phyloP scores from a whole-genome alignment of 2,113 vertebrate genomes.

The Ammospiza caudacuta region DNA sequence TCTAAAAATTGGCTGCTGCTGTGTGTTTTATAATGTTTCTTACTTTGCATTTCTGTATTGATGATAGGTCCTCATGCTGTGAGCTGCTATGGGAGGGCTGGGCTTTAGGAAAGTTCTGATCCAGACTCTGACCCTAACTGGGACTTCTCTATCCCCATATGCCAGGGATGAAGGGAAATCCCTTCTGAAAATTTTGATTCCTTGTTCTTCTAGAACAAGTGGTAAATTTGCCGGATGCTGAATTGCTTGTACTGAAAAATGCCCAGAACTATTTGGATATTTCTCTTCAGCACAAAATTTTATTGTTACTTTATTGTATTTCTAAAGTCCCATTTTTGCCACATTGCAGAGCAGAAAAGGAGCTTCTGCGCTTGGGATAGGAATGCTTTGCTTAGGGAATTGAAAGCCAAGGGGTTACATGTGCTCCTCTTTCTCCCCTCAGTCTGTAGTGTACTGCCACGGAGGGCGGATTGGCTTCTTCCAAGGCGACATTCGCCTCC shows the following conservation, averaged over 20 bases:
- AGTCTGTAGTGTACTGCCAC: constrained; percentile 96
- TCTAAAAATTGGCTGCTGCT: not conserved
- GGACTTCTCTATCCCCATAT: not conserved
- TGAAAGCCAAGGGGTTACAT: not conserved
- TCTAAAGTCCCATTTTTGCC: not conserved
- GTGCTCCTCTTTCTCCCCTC: not conserved
- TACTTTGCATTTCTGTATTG: not conserved
- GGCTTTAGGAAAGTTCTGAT: not conserved
- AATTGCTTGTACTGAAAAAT: not conserved
- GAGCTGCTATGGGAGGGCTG: not conserved
- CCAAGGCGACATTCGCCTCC: constrained; percentile 94
- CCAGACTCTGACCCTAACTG: not conserved
- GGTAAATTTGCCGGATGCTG: not conserved
- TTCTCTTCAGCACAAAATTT: not conserved
- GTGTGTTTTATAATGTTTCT: not conserved
- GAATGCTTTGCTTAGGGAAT: not conserved
- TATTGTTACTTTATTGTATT: not conserved
- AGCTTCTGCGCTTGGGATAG: not conserved
- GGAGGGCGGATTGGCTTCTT: constrained; percentile 96
- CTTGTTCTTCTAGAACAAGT: not conserved
- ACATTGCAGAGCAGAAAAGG: not conserved
- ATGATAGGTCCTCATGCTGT: not conserved
- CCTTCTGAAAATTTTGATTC: not conserved
- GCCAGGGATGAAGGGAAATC: not conserved
- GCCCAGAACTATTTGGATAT: not conserved